Conservation (phyloP, 2,113 vertebrate genomes). For the Coreoperca whiteheadi region DNA sequence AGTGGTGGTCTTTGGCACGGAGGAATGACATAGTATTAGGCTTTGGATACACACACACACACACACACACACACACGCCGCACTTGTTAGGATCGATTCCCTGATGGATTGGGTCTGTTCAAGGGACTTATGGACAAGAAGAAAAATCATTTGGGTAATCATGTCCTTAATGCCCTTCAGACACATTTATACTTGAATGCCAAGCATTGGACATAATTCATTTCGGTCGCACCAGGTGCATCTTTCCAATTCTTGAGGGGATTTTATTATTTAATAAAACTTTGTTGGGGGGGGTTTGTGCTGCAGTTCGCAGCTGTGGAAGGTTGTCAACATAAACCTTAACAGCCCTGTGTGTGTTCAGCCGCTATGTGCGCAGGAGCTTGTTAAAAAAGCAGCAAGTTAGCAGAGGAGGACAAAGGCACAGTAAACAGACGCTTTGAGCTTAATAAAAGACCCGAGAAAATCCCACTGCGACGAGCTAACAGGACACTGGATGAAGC, state of each 20-base stretch:
- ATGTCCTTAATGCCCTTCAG: too few species aligned
- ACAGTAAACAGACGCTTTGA: slow-evolving; percentile 2
- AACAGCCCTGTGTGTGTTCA: not conserved
- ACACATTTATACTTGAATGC: not conserved
- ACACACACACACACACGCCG: too few species aligned
- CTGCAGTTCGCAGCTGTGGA: not conserved
- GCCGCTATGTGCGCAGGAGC: slow-evolving; percentile 1
- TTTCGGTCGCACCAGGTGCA: not conserved
- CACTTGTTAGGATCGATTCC: too few species aligned
- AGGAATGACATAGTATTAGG: too few species aligned
- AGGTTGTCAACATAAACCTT: not conserved
- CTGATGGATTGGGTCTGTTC: too few species aligned
- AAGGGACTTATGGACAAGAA: too few species aligned
- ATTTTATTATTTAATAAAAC: not conserved
- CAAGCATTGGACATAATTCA: not conserved
- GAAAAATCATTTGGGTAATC: too few species aligned
- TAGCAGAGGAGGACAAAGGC: not conserved
- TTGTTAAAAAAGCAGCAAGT: slow-evolving; percentile 5
- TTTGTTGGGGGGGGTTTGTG: not conserved
- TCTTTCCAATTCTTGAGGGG: not conserved
- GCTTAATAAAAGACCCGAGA: not conserved
- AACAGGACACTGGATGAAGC: slow-evolving; percentile 12
- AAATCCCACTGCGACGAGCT: not conserved
- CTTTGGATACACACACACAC: too few species aligned
- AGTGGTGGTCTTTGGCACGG: too few species aligned